phyloP scores from a whole-genome alignment of 2,113 vertebrate species.

The Scolopax mira region DNA sequence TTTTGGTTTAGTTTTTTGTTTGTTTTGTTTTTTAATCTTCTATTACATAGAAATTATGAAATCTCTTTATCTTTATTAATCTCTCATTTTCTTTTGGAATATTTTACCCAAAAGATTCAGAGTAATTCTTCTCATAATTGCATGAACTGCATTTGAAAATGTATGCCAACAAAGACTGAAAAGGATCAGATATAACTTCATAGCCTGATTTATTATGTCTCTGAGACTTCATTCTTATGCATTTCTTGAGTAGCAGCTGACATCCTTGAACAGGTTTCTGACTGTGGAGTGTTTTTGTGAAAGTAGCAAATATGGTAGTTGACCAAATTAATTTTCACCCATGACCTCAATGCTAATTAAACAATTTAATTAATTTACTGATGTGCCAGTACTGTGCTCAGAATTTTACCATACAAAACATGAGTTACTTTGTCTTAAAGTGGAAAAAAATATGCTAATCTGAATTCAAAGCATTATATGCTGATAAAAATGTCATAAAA shows the following conservation, averaged over 20 bases:
- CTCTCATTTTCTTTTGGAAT: neutral
- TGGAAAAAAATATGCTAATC: neutral
- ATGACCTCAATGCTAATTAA: neutral
- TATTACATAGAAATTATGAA: neutral
- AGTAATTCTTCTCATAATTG: neutral
- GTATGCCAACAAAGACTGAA: neutral
- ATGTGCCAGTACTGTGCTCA: neutral
- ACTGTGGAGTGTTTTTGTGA: neutral
- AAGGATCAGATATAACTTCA: neutral
- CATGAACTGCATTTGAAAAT: neutral
- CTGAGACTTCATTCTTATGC: neutral
- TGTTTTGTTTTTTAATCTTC: neutral
- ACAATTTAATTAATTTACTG: neutral
- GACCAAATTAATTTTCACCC: neutral
- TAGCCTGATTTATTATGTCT: neutral
- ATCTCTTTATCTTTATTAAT: neutral
- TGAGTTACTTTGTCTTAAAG: neutral
- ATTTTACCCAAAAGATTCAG: neutral
- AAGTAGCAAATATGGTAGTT: neutral
- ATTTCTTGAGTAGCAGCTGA: neutral
- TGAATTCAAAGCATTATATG: neutral
- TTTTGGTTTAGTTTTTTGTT: neutral
- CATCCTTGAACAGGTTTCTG: neutral
- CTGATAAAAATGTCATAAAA: neutral
- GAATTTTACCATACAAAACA: neutral